phyloP scores from a whole-genome alignment of 2,888 invertebrate species.

The Mactromeris polynyma region DNA sequence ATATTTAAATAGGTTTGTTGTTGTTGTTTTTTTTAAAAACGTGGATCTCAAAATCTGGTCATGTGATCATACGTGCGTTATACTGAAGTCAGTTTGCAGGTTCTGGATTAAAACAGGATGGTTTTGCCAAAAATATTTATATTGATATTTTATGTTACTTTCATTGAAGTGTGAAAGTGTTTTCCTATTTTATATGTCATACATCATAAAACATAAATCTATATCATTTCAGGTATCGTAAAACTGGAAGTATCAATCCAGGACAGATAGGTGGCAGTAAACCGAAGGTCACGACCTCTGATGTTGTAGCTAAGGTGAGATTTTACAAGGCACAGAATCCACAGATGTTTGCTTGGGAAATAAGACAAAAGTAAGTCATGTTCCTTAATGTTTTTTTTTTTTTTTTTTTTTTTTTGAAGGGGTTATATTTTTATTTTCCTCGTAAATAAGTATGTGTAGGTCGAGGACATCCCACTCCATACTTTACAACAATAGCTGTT shows the following conservation, averaged over 20 bases:
- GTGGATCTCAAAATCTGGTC: too few species aligned
- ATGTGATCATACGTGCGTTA: too few species aligned
- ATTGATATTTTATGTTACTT: not conserved
- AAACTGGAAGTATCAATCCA: slow-evolving; percentile 87
- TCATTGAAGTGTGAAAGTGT: not conserved
- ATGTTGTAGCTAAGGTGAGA: slow-evolving; percentile 85
- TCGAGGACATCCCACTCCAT: too few species aligned
- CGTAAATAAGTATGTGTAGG: too few species aligned
- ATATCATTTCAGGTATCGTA: slow-evolving; percentile 82
- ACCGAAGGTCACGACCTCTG: slow-evolving; percentile 87
- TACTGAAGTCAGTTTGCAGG: too few species aligned
- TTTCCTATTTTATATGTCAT: not conserved
- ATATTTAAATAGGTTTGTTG: too few species aligned
- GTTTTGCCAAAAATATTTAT: not conserved
- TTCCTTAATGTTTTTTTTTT: not conserved
- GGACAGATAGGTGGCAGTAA: slow-evolving; percentile 87
- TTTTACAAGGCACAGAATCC: slow-evolving; percentile 86
- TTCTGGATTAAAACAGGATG: too few species aligned
- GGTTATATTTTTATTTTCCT: too few species aligned
- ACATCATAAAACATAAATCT: not conserved
- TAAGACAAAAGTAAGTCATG: slow-evolving; percentile 84
- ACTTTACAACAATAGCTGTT: too few species aligned
- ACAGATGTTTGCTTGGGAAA: slow-evolving; percentile 88
- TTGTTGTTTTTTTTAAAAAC: too few species aligned
- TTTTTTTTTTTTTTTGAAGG: too few species aligned